Conservation (phyloP, 2,113 vertebrate genomes). For the Morone saxatilis region DNA sequence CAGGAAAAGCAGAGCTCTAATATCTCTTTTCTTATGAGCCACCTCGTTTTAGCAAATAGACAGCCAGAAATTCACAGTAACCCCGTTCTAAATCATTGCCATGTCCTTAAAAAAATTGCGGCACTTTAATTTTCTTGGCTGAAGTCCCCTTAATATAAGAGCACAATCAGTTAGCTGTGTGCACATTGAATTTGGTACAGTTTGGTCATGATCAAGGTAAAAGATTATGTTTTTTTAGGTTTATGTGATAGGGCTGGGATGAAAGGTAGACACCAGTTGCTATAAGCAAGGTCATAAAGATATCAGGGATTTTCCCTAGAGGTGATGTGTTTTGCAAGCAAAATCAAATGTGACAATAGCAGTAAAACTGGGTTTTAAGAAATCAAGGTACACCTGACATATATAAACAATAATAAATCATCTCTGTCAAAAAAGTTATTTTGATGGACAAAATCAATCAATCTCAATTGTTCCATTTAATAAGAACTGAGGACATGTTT, state of each 20-base stretch:
- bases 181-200: not conserved
- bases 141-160: constrained; percentile 36
- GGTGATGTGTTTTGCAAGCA: not conserved
- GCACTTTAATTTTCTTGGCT: constrained; percentile 38
- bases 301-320: not conserved
- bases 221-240: not conserved
- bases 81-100: constrained; percentile 33
- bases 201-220: constrained; percentile 3
- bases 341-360: constrained; percentile 6
- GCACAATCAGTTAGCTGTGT: not conserved
- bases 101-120: constrained; percentile 55
- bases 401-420: not conserved
- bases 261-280: not conserved
- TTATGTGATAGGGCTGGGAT: not conserved
- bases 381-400: not conserved
- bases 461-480: not conserved
- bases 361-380: not conserved
- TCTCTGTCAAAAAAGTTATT: not conserved
- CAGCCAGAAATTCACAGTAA: constrained; percentile 23
- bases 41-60: constrained; percentile 23
- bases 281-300: not conserved
- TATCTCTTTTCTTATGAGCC: not conserved
- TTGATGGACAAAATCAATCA: not conserved
- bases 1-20: not conserved
- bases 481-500: not conserved